Percentiles rank a stretch among this genome's conserved stretches.
These are phyloP conservation scores for Cephus spinipes DNA, from an alignment of 2,888 invertebrate species.

Conservation along the genomic window DNA sequence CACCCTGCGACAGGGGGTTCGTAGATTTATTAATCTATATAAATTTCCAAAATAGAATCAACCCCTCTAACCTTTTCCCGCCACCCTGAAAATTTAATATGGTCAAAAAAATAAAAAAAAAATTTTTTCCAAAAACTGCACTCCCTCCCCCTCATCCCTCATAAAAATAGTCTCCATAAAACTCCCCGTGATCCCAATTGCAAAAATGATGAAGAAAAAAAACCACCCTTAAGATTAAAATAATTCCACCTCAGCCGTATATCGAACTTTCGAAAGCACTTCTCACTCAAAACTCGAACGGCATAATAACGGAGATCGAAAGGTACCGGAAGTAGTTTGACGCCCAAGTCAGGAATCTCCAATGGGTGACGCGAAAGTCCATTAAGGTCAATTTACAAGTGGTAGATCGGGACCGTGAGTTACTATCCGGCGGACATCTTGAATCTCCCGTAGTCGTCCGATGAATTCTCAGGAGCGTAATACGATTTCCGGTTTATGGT, in stretches of 20 bases:
- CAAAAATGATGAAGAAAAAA: too few species aligned
- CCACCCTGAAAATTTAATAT: too few species aligned
- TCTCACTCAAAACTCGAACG: background rate
- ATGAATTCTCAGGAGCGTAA: conserved; percentile 34
- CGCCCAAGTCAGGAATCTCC: background rate
- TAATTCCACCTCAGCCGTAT: background rate
- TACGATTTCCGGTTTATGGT: conserved; percentile 37
- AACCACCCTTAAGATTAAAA: background rate
- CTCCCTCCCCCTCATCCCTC: too few species aligned
- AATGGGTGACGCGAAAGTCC: background rate
- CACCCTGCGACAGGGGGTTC: background rate
- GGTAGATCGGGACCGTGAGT: background rate
- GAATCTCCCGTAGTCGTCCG: conserved; percentile 22
- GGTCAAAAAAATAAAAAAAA: too few species aligned
- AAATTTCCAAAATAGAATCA: background rate
- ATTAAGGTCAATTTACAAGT: background rate
- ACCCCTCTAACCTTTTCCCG: too few species aligned
- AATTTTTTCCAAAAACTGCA: background rate
- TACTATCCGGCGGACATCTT: background rate
- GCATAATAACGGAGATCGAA: background rate
- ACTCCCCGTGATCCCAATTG: too few species aligned
- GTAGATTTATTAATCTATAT: background rate
- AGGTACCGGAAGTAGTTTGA: background rate
- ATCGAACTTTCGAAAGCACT: background rate
- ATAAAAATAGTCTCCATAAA: background rate